Conservation (phyloP, 2,888 invertebrate genomes). For the Cataglyphis livida region DNA sequence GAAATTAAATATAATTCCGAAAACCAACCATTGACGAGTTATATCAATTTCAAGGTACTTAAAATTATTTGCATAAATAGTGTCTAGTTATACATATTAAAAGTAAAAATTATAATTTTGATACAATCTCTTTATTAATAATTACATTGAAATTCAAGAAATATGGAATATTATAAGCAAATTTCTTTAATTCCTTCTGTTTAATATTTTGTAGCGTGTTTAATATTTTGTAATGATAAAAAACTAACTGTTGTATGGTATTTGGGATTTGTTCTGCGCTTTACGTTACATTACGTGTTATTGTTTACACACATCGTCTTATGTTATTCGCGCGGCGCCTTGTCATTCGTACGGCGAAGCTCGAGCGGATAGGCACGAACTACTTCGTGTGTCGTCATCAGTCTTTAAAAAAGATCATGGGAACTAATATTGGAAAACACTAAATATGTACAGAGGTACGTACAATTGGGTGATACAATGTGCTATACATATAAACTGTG, state of each 20-base stretch:
- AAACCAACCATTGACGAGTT: too few species aligned
- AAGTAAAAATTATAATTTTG: not conserved
- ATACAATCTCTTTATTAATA: not conserved
- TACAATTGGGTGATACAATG: not conserved
- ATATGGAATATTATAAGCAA: not conserved
- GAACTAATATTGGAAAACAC: not conserved
- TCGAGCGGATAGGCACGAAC: not conserved
- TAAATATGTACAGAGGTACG: not conserved
- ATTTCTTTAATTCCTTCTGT: not conserved
- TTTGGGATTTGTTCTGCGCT: not conserved
- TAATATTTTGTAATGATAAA: not conserved
- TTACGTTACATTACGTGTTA: not conserved
- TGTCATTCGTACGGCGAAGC: too few species aligned
- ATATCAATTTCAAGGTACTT: too few species aligned
- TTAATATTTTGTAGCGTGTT: not conserved
- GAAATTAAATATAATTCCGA: too few species aligned
- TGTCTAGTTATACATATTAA: not conserved
- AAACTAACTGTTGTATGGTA: not conserved
- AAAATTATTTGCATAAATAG: not conserved
- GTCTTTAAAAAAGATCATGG: not conserved
- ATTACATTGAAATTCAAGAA: not conserved
- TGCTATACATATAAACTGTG: not conserved
- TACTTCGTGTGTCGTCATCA: not conserved
- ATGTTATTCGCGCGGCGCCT: too few species aligned
- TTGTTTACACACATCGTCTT: not conserved